These are phyloP conservation scores for Plectropomus leopardus DNA, from an alignment of 2,113 vertebrate species.

Conservation along the genomic window DNA sequence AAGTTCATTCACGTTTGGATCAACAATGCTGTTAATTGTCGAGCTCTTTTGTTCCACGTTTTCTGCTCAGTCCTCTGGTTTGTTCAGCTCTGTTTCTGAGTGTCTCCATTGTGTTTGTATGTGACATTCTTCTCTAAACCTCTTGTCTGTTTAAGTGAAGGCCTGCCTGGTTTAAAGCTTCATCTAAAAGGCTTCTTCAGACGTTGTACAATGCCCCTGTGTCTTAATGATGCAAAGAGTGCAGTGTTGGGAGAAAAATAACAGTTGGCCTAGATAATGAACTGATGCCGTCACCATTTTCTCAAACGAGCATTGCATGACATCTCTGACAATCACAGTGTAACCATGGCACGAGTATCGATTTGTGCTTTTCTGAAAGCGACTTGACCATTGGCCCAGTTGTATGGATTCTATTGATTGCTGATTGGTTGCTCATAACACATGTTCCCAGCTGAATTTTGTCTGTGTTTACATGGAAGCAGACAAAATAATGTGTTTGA, in stretches of 20 bases:
- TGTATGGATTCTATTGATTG: slow-evolving; percentile 54
- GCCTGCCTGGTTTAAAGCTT: slow-evolving; percentile 64
- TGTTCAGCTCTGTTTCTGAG: slow-evolving; percentile 50
- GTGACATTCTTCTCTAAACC: slow-evolving; percentile 54
- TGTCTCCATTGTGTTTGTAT: slow-evolving; percentile 60
- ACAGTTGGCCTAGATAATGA: slow-evolving; percentile 65
- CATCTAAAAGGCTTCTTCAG: slow-evolving; percentile 77
- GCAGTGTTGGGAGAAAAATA: slow-evolving; percentile 59
- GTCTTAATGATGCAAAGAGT: slow-evolving; percentile 68
- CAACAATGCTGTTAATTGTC: slow-evolving; percentile 36
- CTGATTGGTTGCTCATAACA: slow-evolving; percentile 25
- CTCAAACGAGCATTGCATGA: slow-evolving; percentile 45
- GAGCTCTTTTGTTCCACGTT: slow-evolving; percentile 21
- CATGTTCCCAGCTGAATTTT: slow-evolving; percentile 12
- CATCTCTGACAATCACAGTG: slow-evolving; percentile 35
- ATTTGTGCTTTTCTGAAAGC: slow-evolving; percentile 39
- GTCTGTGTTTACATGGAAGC: neutral
- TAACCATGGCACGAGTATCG: slow-evolving; percentile 40
- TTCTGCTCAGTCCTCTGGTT: slow-evolving; percentile 32
- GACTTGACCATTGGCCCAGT: slow-evolving; percentile 51
- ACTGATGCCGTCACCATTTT: slow-evolving; percentile 47
- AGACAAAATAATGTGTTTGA: neutral
- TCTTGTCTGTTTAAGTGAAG: slow-evolving; percentile 72
- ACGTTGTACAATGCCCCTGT: slow-evolving; percentile 77
- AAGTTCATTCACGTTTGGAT: slow-evolving; percentile 26